phyloP scores from a whole-genome alignment of 2,797 vertebrate genomes.

The Brachymystax lenok region DNA sequence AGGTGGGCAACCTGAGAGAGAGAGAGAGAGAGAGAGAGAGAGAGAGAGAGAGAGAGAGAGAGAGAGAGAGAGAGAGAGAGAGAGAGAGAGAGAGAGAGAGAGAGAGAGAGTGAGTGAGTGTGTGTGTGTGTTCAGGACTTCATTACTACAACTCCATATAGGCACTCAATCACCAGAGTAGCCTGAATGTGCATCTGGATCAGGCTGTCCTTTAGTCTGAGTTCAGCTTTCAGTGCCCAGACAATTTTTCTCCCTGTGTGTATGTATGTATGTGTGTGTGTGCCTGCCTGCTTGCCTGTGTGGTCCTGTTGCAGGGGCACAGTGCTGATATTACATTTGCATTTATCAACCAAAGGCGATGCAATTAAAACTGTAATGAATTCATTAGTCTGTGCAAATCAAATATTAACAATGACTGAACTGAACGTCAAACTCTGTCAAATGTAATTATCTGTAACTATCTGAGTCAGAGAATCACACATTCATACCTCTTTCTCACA shows the following conservation, averaged over 20 bases:
- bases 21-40: no score
- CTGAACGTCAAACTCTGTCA: slow-evolving; percentile 53
- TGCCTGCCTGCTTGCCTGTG: slow-evolving; percentile 6
- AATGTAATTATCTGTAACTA: neutral
- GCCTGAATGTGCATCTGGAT: no score
- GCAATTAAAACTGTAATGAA: slow-evolving; percentile 60
- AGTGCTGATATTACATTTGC: neutral
- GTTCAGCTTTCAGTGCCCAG: no score
- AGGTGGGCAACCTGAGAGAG: slow-evolving; percentile 61
- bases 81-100: no score
- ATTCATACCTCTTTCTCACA: slow-evolving; percentile 3
- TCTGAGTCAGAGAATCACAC: neutral
- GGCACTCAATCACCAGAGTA: no score
- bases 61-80: no score
- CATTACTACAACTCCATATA: no score
- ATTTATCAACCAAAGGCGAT: slow-evolving; percentile 63
- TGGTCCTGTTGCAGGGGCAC: neutral
- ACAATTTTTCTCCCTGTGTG: slow-evolving; percentile 2
- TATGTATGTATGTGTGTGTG: neutral
- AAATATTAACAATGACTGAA: slow-evolving; percentile 72
- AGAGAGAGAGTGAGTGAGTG: no score
- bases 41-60: no score
- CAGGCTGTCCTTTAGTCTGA: no score
- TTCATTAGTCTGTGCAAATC: slow-evolving; percentile 69
- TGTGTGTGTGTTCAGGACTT: no score